A percentile compares a stretch with the other conserved stretches of the same genome.
Evolutionary conservation across 2,888 invertebrate species (phyloP).

Genomic region (Sinodicranocentrus sp.): DNA sequence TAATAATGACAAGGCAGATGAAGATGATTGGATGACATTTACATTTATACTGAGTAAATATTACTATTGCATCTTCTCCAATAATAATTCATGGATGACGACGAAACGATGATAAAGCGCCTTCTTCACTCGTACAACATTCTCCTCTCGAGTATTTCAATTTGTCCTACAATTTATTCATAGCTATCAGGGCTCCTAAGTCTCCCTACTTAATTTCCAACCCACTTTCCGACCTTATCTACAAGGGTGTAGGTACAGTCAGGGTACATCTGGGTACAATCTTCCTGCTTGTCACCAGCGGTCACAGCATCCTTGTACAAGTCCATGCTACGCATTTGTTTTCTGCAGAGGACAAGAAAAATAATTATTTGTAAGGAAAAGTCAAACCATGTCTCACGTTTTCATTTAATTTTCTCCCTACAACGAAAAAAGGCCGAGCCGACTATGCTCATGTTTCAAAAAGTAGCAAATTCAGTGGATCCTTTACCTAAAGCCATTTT

Average conservation of each 20-base stretch:
- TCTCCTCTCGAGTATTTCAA: slow-evolving; percentile 59
- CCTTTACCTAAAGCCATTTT: background rate
- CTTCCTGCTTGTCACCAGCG: slow-evolving; percentile 76
- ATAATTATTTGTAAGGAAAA: slow-evolving; percentile 7
- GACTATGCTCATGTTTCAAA: background rate
- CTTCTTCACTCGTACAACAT: slow-evolving; percentile 15
- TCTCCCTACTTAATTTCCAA: slow-evolving; percentile 72
- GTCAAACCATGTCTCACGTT: background rate
- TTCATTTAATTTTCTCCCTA: background rate
- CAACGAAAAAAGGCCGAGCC: slow-evolving; percentile 6
- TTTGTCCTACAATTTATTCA: slow-evolving; percentile 14
- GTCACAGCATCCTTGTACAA: slow-evolving; percentile 77
- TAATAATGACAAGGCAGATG: slow-evolving; percentile 70
- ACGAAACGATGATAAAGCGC: slow-evolving; percentile 45
- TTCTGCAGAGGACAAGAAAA: slow-evolving; percentile 66
- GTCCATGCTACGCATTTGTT: slow-evolving; percentile 77
- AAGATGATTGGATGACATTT: slow-evolving; percentile 65
- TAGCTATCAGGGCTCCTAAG: slow-evolving; percentile 32
- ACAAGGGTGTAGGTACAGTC: slow-evolving; percentile 77
- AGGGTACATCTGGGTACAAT: slow-evolving; percentile 74
- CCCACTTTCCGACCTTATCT: slow-evolving; percentile 77
- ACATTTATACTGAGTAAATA: slow-evolving; percentile 49
- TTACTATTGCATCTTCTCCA: slow-evolving; percentile 70
- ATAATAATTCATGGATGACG: slow-evolving; percentile 51
- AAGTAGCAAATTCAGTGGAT: background rate